Percentiles rank a stretch among this genome's conserved stretches.
Conservation (phyloP, 2,797 vertebrate species). For the Choloepus didactylus region DNA sequence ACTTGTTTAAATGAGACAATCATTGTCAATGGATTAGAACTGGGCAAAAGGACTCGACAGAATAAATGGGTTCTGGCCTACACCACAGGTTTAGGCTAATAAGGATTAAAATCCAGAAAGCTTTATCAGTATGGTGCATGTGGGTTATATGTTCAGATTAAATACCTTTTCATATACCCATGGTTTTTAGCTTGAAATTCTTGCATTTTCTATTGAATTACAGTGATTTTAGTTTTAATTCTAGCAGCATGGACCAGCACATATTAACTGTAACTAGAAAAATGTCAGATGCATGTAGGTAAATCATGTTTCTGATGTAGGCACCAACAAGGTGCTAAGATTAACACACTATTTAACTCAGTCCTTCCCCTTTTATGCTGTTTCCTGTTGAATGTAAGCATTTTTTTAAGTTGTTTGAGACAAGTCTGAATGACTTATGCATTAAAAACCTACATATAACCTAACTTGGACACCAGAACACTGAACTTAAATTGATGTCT, state of each 20-base stretch:
- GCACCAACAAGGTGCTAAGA: not conserved
- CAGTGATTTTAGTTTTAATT: constrained; percentile 13
- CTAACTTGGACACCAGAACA: not conserved
- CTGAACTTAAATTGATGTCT: not conserved
- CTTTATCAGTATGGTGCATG: not conserved
- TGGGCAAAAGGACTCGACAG: not conserved
- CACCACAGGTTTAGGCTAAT: not conserved
- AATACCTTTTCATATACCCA: not conserved
- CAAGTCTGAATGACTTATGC: not conserved
- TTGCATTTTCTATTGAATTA: not conserved
- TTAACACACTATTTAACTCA: not conserved
- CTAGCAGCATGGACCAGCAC: not conserved
- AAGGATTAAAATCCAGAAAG: not conserved
- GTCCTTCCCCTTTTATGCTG: not conserved
- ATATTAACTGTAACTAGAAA: constrained; percentile 24
- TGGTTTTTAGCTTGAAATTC: constrained; percentile 32
- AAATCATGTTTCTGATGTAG: constrained; percentile 16
- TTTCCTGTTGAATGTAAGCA: not conserved
- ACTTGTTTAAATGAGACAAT: not conserved
- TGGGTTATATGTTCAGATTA: not conserved
- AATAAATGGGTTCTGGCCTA: not conserved
- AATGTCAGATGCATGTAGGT: constrained; percentile 18
- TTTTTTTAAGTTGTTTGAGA: not conserved
- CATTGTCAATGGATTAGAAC: not conserved
- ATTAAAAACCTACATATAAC: constrained; percentile 42